Evolutionary conservation across 2,113 vertebrate species (phyloP), one percentile per base, ranked within the genome.

Genomic region (Epinephelus lanceolatus): DNA sequence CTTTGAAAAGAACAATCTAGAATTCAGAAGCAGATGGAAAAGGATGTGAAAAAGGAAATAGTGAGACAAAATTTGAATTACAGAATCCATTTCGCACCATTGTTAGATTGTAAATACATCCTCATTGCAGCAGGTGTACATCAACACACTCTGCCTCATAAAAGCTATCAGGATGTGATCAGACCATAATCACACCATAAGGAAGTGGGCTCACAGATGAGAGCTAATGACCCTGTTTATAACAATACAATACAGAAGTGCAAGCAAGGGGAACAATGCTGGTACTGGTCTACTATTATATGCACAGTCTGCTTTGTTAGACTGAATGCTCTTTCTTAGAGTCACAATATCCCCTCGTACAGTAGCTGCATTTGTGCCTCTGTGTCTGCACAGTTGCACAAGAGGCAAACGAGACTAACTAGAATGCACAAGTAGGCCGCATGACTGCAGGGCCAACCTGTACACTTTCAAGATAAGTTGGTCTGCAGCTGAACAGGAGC

Each of bases 231-330:
- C 23, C 14, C 51, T 37, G 37, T 88, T 70, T 69, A 71, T 66
- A n/a, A 83, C 27, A 78, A 6, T 5, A 61, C 12, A 53, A 71
- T 70, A 51, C 82, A 87, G 89, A 91, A 92, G 89, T 75, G 47
- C 55, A 60, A 72, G 59, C 57, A 53, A 70, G 59, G 63, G 63
- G 70, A 90, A 86, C 76, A 66, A 70, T 14, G 42, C 18, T 5
- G 11, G 21, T 71, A 0, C 72, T 45, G 47, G 2, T 68, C 67
- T 42, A 6, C 18, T 17, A 68, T 60, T 63, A 8, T 68, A 80
- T 77, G 30, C 70, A 30, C 86, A 85, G 37, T 60, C 21, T 19
- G 13, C 57, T 55, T 57, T 14, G 30, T 72, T 67, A 23, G 55
- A 65, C 27, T n/a, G 18, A 72, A 62, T 55, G 2, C 49, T 45